Evolutionary conservation across 2,888 invertebrate species (phyloP), one percentile per base, ranked within the genome.

Genomic region (Crepidodera aurea): DNA sequence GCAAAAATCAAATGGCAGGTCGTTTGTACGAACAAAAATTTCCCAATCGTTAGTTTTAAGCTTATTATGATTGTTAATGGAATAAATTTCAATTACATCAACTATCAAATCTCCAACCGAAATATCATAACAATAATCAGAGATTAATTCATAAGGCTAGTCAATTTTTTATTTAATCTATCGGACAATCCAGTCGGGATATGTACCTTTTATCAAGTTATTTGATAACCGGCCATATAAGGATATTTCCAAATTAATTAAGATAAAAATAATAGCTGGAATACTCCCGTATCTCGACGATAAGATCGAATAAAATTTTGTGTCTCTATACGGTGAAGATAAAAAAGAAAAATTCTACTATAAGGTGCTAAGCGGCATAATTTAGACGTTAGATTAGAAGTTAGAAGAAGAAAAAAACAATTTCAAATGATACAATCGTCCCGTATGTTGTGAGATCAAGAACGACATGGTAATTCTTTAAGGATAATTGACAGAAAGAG

Each of bases 201-300:
- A 59, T 59, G 59, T 63, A 54, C 44, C 37, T 50, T 42, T 59
- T 59, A 54, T 51, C 63, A 37, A 55, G 55, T 32, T 50, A 55
- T 63, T 55, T 55, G 63, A 63, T 59, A 54, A 63, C 34, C 37
- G 48, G 50, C 63, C 59, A 25, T 63, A 59, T 63, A 59, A 18
- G 59, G 63, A 54, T 55, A 59, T 63, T 54, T 55, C 25, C 50
- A 59, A 46, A 63, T 63, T 63, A 63, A 63, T 63, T 63, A 63
- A 63, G 63, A 63, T 63, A 59, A 63, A 50, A 59, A 34, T 63
- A 63, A 55, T 55, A 55, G 54, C 40, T 16, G 42, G 34, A 59
- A 63, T 63, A 63, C 42, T 51, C 53, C 51, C 32, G 46, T 55
- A 59, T 63, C 58, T 59, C 10, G 6, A 32, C 29, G 63, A 63